Evolutionary conservation across 2,888 invertebrate genomes (phyloP), one percentile per base, ranked within the genome.

Genomic region (Stegophylla sp.): DNA sequence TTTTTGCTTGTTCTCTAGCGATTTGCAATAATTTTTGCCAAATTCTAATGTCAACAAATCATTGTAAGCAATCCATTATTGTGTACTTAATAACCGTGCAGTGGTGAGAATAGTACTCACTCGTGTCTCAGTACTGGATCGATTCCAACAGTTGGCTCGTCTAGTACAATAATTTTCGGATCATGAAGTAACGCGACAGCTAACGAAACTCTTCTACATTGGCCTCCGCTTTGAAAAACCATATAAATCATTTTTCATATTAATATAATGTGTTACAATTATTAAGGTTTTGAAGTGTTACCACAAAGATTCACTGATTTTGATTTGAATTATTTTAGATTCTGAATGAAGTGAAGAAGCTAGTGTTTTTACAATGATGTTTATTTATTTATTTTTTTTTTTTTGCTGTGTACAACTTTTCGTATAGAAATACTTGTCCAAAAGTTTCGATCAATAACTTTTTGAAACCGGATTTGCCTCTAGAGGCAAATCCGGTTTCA

Each of bases 21-120:
- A 81, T 72, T 81, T 72, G 34, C 10, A 81, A 34, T 28, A 81
- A 23, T 23, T 72, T 48, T 43, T 72, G 59, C 81, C 72, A 81
- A 72, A 81, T 81, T 72, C 81, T 81, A 41, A 72, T 41, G 4
- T 15, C 9, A 34, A 74, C 15, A 74, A 63, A 15, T 59, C 3
- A 43, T 23, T 17, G 10, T 26, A 17, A 45, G 9, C 15, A 23
- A 53, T 3, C 17, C 23, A 72, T 23, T 1, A 61, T 13, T 7
- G 2, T 61, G 3, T 15, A 28, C 12, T 4, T 23, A 15, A 23
- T 59, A 23, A 1, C 20, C 10, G 20, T 13, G 0, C 59, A 10
- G 53, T 20, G 12, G 10, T 9, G 4, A 5, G 51, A 59, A 59
- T 1, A 48, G 7, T 20, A 13, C 51, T 75, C 53, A 75, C 75